These are phyloP conservation scores for Phylloscopus whistleri DNA, from an alignment of 2,113 vertebrate genomes.

Conservation along the genomic window DNA sequence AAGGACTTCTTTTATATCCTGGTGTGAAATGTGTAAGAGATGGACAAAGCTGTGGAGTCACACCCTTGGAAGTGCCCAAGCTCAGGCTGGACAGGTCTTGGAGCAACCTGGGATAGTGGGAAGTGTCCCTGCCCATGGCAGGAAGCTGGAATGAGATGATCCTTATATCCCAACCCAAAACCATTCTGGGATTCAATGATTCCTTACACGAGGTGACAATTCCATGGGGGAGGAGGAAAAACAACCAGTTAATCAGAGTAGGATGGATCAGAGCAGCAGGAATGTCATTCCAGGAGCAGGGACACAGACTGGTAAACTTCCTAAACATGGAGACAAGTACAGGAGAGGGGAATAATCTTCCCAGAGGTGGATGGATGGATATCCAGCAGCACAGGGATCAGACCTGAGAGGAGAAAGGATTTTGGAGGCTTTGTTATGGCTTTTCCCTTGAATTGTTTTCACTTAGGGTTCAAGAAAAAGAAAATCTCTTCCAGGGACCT, in stretches of 20 bases:
- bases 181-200: neutral
- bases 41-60: neutral
- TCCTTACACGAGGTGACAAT: neutral
- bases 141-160: neutral
- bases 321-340: neutral
- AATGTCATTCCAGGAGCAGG: neutral
- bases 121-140: neutral
- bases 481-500: neutral
- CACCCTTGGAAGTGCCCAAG: neutral
- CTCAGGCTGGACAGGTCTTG: neutral
- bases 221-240: neutral
- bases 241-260: too few species aligned
- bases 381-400: neutral
- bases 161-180: too few species aligned
- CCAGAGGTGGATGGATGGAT: neutral
- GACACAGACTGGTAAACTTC: rapidly evolving
- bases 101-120: neutral
- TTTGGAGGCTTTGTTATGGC: rapidly evolving
- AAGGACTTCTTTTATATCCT: neutral
- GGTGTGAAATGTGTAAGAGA: neutral
- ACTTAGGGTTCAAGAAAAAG: neutral
- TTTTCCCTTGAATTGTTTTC: neutral
- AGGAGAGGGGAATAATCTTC: neutral
- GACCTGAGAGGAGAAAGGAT: neutral
- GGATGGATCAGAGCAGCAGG: neutral